Evolutionary conservation across 2,888 invertebrate genomes (phyloP), one percentile per base, ranked within the genome.

Genomic region (Dasypolia templi): DNA sequence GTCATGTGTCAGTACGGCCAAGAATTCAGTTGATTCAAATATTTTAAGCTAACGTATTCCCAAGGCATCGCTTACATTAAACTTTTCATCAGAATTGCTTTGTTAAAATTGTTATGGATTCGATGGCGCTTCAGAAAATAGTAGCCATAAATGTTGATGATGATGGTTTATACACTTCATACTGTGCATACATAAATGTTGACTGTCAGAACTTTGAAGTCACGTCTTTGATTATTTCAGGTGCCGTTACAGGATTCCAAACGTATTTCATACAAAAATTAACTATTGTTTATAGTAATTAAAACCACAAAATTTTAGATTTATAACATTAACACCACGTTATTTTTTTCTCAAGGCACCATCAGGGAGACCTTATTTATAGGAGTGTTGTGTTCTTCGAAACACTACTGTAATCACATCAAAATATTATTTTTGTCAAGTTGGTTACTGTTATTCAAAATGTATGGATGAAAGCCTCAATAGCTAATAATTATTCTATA

Each of bases 41-140:
- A n/a, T 83, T 79, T 75, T 62, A 77, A 77, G 68, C 56, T 77
- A 85, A 85, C 81, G n/a, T 81, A 82, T 82, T 82, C 82, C 51
- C 46, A 56, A 44, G 22, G 61, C 69, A 76, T 84, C 70, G 65
- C 67, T 53, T 53, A 62, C 72, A 73, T 82, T 82, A 71, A 82
- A 77, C 44, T 68, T 84, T 82, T 85, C 82, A 73, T 66, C 64
- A 76, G 82, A 76, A 84, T 56, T 44, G 51, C 62, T 69, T 75
- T 69, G 75, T 75, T 75, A 75, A 81, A 81, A 81, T 61, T 19
- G 65, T 81, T 75, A 75, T 80, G 61, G 58, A 66, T 65, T 69
- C 58, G 69, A 72, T 72, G 68, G 75, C 67, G 70, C 75, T 79
- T 79, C 61, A 84, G 61, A 81, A 84, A 67, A 65, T 68, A 75